Base-by-base conservation (phyloP, 2,888 invertebrate species). In the Stratiomys singularior region DNA sequence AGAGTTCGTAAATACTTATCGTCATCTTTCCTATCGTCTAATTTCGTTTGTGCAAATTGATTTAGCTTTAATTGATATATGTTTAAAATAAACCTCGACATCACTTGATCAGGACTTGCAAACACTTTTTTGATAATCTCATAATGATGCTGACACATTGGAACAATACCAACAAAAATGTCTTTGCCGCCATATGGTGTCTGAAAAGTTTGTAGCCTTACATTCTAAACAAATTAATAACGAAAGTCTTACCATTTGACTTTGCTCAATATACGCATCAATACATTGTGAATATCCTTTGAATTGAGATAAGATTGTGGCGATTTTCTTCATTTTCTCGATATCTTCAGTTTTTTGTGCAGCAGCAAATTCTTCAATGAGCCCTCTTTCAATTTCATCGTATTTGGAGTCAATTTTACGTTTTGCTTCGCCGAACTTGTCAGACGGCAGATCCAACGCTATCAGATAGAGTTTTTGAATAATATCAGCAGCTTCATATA, bases 251-350 rank as follows among this genome's bases (percentile, higher is more conserved):
- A 94, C 95, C 91, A 94, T 93, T 89, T 98, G 98, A 86, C 97
- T 96, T 82, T 97, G 96, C 85, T 98, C 97, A 83, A 99, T 98
- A 85, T 95, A 99, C 0, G 97, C 96, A 89, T 99, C 96, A 71
- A 99, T 93, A 87, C 98, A 99, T 82, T 97, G 95, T 0, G 96
- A 94, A 87, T 98, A 99, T 1, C 97, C 96, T 88, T 98, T 98
- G 84, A 99, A 99, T 84, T 98, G 96, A 0, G 96, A 95, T 83
- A 99, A 89, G 66, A 98, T 94, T 76, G 91, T 91, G 0, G 99
- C 98, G 81, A 98, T 92, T 83, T 96, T 94, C 83, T 95, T 97
- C 98, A 99, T 99, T 83, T 94, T 92, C 46, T 90, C 89, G 81
- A 93, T 91, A 85, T 98, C 95, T 81, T 94, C 94, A 79, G 92